These are phyloP conservation scores for Aphrocallistes beatrix DNA, from an alignment of 37 sponge, comb jelly and placozoan species.

Conservation along the genomic window DNA sequence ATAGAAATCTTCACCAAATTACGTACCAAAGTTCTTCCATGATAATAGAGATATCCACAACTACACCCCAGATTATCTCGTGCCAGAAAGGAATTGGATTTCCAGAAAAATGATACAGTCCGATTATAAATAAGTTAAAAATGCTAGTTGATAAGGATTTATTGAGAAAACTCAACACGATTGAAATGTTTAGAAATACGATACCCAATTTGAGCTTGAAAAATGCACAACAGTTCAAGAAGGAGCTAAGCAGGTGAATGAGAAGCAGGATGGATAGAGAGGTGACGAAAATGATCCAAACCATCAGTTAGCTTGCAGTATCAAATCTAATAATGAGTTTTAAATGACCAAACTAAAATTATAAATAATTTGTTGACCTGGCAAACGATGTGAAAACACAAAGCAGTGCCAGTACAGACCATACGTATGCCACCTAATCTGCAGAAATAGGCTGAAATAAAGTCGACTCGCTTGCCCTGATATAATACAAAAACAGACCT, in stretches of 20 bases:
- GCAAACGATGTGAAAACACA: too few species aligned
- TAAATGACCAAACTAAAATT: too few species aligned
- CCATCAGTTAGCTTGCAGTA: too few species aligned
- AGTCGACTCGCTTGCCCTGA: too few species aligned
- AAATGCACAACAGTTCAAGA: not conserved
- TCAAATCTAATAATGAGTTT: too few species aligned
- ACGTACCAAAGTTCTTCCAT: not conserved
- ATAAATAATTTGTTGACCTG: too few species aligned
- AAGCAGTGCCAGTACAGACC: too few species aligned
- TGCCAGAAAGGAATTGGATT: not conserved
- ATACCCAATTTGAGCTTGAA: not conserved
- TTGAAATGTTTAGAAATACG: not conserved
- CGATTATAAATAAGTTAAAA: not conserved
- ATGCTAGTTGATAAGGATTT: not conserved
- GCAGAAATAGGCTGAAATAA: too few species aligned
- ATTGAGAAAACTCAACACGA: not conserved
- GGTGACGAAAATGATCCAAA: not conserved
- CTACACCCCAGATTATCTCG: not conserved
- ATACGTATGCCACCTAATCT: too few species aligned
- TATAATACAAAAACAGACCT: too few species aligned
- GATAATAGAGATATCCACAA: not conserved
- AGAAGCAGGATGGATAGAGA: not conserved
- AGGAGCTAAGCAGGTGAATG: not conserved
- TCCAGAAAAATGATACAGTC: constrained; percentile 3
- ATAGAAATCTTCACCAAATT: not conserved